Evolutionary conservation across 2,888 invertebrate genomes (phyloP), one percentile per base, ranked within the genome.

Genomic region (Clanis bilineata): DNA sequence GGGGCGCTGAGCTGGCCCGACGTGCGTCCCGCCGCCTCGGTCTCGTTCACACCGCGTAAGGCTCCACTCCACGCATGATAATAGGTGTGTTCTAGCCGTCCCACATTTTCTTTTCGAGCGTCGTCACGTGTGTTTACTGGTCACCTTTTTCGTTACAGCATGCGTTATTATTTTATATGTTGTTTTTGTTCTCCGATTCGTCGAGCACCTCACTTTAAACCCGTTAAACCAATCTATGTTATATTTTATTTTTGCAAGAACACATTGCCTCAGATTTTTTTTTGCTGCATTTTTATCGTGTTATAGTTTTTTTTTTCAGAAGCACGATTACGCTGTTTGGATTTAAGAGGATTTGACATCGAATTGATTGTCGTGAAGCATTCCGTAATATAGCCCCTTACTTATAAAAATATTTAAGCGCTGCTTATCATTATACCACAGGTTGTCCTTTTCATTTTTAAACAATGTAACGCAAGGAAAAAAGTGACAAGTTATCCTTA

Each of bases 1-100:
- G 12, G 73, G 70, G 57, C 69, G 60, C 79, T 78, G 66, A 90
- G 88, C 66, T 88, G 85, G 66, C 88, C 86, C 56, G 82, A 88
- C 71, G 65, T 88, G 64, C 73, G 69, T 66, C 21, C 67, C 70
- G 60, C 71, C 65, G 60, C 66, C 67, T 56, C 67, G 67, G 64
- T 3, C 18, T 18, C 66, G 57, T 63, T 63, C 66, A 63, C 70
- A 71, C 63, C 82, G 78, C 69, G 89, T 89, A 89, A 90, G 90
- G 79, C 79, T 74, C 77, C 74, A 74, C 71, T 71, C 76, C 82
- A 83, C 81, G 90, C 90, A 89, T 88, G 88, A 85, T 77, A 68
- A 88, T 88, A 88, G 88, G 88, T 88, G 87, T 88, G 88, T 88
- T 82, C 74, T 80, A 85, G 82, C 69, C 74, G 79, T 72, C 70